phyloP scores from a whole-genome alignment of 2,113 vertebrate species.

The Otus sunia region DNA sequence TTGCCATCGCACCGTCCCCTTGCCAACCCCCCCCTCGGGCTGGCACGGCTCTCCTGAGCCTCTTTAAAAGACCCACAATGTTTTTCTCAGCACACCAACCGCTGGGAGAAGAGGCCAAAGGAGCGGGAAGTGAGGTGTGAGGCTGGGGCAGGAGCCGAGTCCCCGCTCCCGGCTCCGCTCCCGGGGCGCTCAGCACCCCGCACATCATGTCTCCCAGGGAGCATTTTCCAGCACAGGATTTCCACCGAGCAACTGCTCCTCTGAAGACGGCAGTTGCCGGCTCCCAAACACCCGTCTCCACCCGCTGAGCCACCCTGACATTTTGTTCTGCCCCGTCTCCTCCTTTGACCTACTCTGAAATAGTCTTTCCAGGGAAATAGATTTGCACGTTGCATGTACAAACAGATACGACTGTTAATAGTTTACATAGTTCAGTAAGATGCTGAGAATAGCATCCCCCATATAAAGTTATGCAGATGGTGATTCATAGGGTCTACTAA shows the following conservation, averaged over 20 bases:
- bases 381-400: background rate
- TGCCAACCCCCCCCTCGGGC: background rate
- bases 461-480: conserved; percentile 58
- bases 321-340: background rate
- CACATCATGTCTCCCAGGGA: background rate
- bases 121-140: background rate
- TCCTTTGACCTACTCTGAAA: background rate
- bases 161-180: background rate
- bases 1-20: background rate
- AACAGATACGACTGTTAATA: background rate
- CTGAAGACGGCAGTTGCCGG: fast-evolving
- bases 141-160: background rate
- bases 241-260: background rate
- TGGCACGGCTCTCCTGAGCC: background rate
- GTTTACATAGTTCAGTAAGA: conserved; percentile 3
- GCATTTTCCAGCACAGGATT: background rate
- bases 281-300: background rate
- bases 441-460: conserved; percentile 61
- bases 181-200: background rate
- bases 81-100: fast-evolving
- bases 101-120: background rate
- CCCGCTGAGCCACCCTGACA: background rate
- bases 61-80: background rate
- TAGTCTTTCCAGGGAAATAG: background rate
- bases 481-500: conserved; percentile 49